Evolutionary conservation across 1,140 invertebrate genomes (phyloP), one percentile per base, ranked within the genome.

Genomic region (Oncopodura yosiiana): DNA sequence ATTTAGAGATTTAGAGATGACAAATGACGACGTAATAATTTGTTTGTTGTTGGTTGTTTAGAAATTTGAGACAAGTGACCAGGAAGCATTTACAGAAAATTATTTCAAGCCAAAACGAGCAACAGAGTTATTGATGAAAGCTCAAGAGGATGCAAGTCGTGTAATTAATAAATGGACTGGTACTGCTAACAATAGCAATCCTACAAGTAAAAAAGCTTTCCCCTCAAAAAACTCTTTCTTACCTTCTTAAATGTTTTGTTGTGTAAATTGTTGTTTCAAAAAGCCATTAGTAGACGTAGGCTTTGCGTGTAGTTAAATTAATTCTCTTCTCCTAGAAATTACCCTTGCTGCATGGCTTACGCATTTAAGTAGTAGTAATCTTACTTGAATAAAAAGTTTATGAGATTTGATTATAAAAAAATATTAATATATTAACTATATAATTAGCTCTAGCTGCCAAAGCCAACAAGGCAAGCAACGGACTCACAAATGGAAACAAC

Each of bases 21-120:
- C n/a, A n/a, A n/a, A n/a, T n/a, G n/a, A n/a, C n/a, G 39, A 24
- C 1, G 8, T 3, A n/a, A n/a, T n/a, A n/a, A n/a, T n/a, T n/a
- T n/a, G n/a, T n/a, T n/a, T n/a, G n/a, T n/a, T 46, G 49, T 53
- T n/a, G n/a, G n/a, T n/a, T n/a, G n/a, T 53, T 57, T 66, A 82
- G 78, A 77, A 77, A 66, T 69, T 82, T 30, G 75, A 78, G 54
- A 69, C 71, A 53, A 74, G 71, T 38, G 76, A 77, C 32, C 70
- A 74, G 32, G 77, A 83, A 58, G 78, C 84, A 60, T 74, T 83
- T 32, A 78, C 80, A n/a, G 76, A 75, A 2, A 81, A 75, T 61
- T 86, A 85, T 67, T 84, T 86, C 65, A 80, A 81, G 66, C 79
- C 80, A 3, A 79, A 76, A 68, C 63, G 81, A 62, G 77, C 79